Conservation (phyloP, 1,140 invertebrate species). For the Armadillidium nasatum region DNA sequence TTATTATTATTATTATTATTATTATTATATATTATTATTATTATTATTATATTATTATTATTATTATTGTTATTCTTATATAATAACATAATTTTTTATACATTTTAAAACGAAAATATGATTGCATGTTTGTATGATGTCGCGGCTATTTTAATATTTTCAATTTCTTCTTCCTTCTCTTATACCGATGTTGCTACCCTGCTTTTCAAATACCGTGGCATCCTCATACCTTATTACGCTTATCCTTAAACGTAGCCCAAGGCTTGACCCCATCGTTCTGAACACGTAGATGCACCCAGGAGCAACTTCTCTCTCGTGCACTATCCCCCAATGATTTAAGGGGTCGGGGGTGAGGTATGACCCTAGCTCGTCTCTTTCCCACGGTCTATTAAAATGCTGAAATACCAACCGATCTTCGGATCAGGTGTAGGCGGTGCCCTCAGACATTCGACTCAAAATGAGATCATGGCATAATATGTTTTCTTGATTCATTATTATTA, state of each 20-base stretch:
- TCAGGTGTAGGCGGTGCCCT: background rate
- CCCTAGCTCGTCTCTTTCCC: background rate
- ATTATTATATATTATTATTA: no score
- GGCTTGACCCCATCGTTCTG: background rate
- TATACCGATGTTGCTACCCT: background rate
- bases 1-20: no score
- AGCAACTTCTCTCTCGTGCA: background rate
- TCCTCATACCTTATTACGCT: background rate
- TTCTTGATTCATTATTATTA: background rate
- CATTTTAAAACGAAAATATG: no score
- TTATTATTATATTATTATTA: no score
- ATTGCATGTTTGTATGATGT: no score
- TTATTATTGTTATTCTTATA: no score
- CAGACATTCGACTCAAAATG: background rate
- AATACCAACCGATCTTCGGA: background rate
- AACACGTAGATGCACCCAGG: slow-evolving; percentile 5
- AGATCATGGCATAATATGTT: background rate
- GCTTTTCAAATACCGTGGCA: background rate
- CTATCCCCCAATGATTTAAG: background rate
- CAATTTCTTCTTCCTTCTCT: background rate
- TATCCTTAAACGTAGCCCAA: slow-evolving; percentile 3
- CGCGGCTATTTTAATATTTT: no score
- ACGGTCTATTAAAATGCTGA: slow-evolving; percentile 7
- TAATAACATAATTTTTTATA: no score
- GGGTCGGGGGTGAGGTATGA: background rate